These are phyloP conservation scores for Aurelia sp. DNA, from an alignment of 30 jellyfish, hydroid and myxozoan species.

Conservation along the genomic window DNA sequence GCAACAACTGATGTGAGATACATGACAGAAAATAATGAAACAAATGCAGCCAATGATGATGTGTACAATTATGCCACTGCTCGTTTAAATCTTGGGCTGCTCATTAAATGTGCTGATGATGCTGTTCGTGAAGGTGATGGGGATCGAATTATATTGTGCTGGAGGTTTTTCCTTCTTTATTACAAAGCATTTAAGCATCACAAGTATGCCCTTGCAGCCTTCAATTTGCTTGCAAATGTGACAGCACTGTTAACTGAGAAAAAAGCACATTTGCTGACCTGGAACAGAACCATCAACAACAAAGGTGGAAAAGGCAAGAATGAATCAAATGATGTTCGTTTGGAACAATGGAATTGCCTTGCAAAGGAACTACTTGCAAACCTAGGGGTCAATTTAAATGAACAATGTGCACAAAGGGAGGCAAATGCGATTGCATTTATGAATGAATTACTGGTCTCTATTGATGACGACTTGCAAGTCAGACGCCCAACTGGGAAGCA, in stretches of 20 bases:
- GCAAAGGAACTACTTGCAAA: neutral
- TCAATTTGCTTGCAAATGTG: neutral
- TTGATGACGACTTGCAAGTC: neutral
- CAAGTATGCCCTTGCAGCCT: conserved; percentile 20
- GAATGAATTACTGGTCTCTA: neutral
- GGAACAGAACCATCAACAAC: conserved; percentile 33
- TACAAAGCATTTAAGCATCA: conserved; percentile 1
- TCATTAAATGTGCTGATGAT: neutral
- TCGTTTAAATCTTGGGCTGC: conserved; percentile 10
- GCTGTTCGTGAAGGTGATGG: conserved; percentile 21
- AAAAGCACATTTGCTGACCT: neutral
- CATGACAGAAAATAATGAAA: neutral
- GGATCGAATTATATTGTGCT: conserved; percentile 1
- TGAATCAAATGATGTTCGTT: conserved; percentile 17
- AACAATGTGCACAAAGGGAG: conserved; percentile 19
- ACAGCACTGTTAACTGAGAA: neutral
- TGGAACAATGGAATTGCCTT: conserved; percentile 23
- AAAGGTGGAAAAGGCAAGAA: conserved; percentile 35
- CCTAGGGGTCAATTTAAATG: conserved; percentile 12
- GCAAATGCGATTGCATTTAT: conserved; percentile 12
- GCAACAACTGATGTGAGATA: neutral
- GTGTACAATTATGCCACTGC: conserved; percentile 3
- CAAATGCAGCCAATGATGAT: neutral
- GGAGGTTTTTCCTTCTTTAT: neutral
- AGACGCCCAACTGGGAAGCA: conserved; percentile 3